Evolutionary conservation across 1,140 invertebrate genomes (phyloP), one percentile per base, ranked within the genome.

Genomic region (Thalassaphorura encarpata): DNA sequence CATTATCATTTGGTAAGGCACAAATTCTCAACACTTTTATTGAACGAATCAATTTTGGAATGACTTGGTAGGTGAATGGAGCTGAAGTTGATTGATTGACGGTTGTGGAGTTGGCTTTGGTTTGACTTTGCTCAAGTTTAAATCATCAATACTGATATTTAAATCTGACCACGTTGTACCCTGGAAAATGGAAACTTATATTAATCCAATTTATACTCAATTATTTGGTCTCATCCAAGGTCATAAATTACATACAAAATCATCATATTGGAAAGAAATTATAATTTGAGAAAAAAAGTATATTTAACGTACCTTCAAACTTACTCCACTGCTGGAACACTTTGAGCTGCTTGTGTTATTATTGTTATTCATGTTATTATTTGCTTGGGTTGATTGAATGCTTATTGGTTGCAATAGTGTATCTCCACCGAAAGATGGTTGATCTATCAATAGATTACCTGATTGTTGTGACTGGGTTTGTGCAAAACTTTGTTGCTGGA

Each of bases 111-210:
- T 19, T 29, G 23, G 19, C 5, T 4, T 5, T 29, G 31, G 31
- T 24, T 5, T 26, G 23, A 21, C 28, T 11, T 6, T 16, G 31
- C 55, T 54, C 11, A 62, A 33, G 33, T 51, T 64, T 13, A 64
- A 40, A 39, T 61, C 59, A 39, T 56, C 56, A 15, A 61, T 42
- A 21, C 41, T 51, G 28, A 64, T 47, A 28, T 61, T 61, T 29
- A 64, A 57, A 47, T 64, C 63, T 28, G 52, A 54, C 63, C 63
- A 64, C 6, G 63, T 64, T 27, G 63, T 64, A 43, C 63, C 63
- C 63, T 64, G 26, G n/a, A 48, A 62, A 52, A 24, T 58, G 42
- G 6, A 43, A 21, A 43, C 6, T 8, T 8, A 43, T 11, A 36
- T 11, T 8, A 36, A 11, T 36, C 33, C 8, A 36, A 36, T 36